Percentiles rank a stretch among this genome's conserved stretches.
Conservation (phyloP, 1,140 invertebrate species). For the Bombus waltoni region DNA sequence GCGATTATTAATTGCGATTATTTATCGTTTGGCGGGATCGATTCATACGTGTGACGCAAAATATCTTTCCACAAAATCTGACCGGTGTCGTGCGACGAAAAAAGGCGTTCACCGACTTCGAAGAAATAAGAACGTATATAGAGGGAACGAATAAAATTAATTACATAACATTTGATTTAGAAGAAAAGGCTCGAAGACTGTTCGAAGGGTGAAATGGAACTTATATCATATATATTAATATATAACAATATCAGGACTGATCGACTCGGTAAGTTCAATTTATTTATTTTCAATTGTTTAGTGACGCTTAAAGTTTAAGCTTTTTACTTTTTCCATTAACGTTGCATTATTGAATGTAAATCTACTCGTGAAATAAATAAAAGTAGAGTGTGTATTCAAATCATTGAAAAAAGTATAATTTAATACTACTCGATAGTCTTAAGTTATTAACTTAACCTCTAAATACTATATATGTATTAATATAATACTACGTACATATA, state of each 20-base stretch:
- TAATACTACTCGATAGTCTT: too few species aligned
- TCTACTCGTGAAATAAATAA: background rate
- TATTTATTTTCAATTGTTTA: background rate
- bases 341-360: background rate
- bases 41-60: conserved; percentile 25
- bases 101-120: background rate
- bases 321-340: background rate
- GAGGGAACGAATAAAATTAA: conserved; percentile 40
- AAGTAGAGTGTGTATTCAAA: background rate
- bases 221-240: background rate
- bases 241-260: background rate
- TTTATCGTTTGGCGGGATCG: conserved; percentile 59
- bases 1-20: conserved; percentile 58
- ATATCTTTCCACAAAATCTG: conserved; percentile 50
- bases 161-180: conserved; percentile 20
- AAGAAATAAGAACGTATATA: conserved; percentile 11
- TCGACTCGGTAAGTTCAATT: background rate
- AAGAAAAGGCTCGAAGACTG: background rate
- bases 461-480: too few species aligned
- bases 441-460: too few species aligned
- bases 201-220: background rate
- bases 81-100: background rate
- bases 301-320: too few species aligned
- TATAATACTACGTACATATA: too few species aligned
- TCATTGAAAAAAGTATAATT: background rate